Evolutionary conservation across 2,797 vertebrate genomes (phyloP), one percentile per base, ranked within the genome.

Genomic region (Danionella dracula): DNA sequence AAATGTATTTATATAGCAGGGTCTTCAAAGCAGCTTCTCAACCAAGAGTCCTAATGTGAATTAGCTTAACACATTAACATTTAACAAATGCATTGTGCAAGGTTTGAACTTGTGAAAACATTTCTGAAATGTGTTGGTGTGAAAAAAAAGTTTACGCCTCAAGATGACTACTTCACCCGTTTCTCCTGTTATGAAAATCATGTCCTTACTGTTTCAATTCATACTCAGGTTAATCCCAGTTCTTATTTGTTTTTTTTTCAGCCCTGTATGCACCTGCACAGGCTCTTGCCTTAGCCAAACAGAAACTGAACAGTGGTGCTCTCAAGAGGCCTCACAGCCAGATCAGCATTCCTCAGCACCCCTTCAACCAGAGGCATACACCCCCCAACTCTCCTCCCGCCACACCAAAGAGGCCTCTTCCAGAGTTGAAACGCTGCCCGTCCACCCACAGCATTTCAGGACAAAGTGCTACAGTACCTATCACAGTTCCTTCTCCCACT

Each of bases 251-350:
- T 58, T 12, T 42, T 21, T 54, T 6, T 73, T 8, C 90, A 98
- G 95, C 94, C 73, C 92, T 96, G 20, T 98, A 96, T 88, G 93
- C 94, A 81, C 89, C 95, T 10, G 84, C 95, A 61, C 93, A 93
- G 65, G 89, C 93, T 78, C 93, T 96, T 83, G 91, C 93, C 66
- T 86, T 97, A 72, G 87, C 90, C 54, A 93, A 92, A 80, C 91
- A 92, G 81, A 90, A 92, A 61, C 90, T 73, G 13, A 68, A 84
- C 55, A 74, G 84, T 35, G 87, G 91, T 1, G 85, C 90, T 77
- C 57, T 82, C 29, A 90, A 87, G 58, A 73, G 87, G 62, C 82
- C 92, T 4, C 92, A 94, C 32, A 90, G 92, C 70, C 92, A 92
- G 44, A 83, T 87, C 79, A 88, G 91, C 16, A 5, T 92, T 70